phyloP scores from a whole-genome alignment of 2,113 vertebrate species.

The Tringa solitaria region DNA sequence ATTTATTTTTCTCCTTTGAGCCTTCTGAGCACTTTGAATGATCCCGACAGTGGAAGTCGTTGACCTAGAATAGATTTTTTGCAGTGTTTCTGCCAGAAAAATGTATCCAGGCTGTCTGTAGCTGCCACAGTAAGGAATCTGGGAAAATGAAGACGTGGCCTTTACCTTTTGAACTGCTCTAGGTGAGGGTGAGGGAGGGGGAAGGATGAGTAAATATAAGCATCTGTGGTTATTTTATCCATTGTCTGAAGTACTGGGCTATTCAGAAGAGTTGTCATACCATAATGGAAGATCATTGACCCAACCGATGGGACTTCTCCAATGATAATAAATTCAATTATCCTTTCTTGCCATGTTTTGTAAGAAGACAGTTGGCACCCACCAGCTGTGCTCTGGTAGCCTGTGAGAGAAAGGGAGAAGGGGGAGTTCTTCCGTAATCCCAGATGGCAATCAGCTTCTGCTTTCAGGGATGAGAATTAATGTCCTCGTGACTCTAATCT shows the following conservation, averaged over 20 bases:
- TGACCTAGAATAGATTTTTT: slow-evolving; percentile 66
- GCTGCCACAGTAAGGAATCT: slow-evolving; percentile 2
- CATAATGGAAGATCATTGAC: not conserved
- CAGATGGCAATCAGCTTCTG: slow-evolving; percentile 20
- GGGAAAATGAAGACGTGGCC: not conserved
- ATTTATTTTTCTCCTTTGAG: slow-evolving; percentile 22
- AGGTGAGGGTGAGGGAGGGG: not conserved
- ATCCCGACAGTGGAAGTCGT: slow-evolving; percentile 21
- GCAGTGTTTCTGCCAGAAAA: slow-evolving; percentile 9
- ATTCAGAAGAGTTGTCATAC: not conserved
- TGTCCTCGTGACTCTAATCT: slow-evolving; percentile 9
- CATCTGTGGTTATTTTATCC: not conserved
- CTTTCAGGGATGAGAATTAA: slow-evolving; percentile 24
- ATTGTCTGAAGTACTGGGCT: not conserved
- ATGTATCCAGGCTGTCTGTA: slow-evolving; percentile 9
- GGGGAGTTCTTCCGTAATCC: slow-evolving; percentile 32
- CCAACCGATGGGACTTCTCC: not conserved
- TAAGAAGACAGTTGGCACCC: not conserved
- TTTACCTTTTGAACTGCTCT: slow-evolving; percentile 35
- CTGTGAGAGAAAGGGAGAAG: not conserved
- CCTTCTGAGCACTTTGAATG: slow-evolving; percentile 16
- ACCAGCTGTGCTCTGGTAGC: not conserved
- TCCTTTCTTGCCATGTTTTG: not conserved
- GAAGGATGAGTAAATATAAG: not conserved
- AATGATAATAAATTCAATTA: not conserved